phyloP scores from a whole-genome alignment of 92 coral and sea anemone species.

The Phenganax stokvisi region DNA sequence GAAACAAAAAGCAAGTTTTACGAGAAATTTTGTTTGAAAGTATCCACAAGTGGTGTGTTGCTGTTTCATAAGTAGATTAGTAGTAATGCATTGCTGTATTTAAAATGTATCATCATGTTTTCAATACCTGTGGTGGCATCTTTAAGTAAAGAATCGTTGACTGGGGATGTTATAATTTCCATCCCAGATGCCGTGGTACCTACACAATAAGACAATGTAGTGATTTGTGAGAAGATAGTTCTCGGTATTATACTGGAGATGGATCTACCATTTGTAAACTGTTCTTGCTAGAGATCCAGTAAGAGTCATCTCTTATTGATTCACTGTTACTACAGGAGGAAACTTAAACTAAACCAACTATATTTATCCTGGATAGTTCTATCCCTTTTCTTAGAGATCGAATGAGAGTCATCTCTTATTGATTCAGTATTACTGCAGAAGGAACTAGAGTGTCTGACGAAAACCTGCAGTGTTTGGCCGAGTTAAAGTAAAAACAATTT shows the following conservation, averaged over 20 bases:
- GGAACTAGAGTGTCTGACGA: too few species aligned
- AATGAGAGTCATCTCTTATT: too few species aligned
- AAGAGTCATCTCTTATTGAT: too few species aligned
- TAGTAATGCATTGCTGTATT: too few species aligned
- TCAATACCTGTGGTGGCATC: not conserved
- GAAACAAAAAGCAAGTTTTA: not conserved
- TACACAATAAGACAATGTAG: not conserved
- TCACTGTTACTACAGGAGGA: not conserved
- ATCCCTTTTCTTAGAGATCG: too few species aligned
- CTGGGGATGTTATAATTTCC: conserved; percentile 15
- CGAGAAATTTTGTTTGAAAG: not conserved
- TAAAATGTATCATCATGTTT: not conserved
- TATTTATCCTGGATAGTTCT: too few species aligned
- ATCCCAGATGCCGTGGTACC: conserved; percentile 11
- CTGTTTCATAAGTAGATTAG: too few species aligned
- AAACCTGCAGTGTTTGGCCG: too few species aligned
- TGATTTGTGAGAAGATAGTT: not conserved
- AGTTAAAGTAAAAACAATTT: too few species aligned
- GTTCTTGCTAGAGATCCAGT: too few species aligned
- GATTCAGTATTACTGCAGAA: too few species aligned
- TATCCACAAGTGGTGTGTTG: not conserved
- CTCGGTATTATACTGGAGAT: not conserved
- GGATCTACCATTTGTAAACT: not conserved
- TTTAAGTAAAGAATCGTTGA: not conserved
- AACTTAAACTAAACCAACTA: conserved; percentile 6